Evolutionary conservation across 2,797 vertebrate genomes (phyloP), one percentile per base, ranked within the genome.

Genomic region (Rhynchonycteris naso): DNA sequence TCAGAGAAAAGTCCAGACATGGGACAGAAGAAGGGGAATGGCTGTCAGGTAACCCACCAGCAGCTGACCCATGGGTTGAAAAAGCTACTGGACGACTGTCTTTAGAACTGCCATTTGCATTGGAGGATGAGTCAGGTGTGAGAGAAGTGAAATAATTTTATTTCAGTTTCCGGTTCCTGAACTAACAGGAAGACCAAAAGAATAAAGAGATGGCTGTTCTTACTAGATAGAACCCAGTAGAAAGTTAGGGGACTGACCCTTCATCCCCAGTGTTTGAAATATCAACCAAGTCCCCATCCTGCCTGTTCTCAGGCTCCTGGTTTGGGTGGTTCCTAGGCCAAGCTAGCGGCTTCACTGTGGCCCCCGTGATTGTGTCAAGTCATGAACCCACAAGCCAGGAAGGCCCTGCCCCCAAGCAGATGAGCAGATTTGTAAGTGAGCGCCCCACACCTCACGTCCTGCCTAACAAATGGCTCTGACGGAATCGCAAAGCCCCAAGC

Each of bases 351-450:
- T 93, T 94, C 30, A 28, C 8, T 96, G 96, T 50, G 95, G 96
- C 90, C 28, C 14, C 38, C n/a, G 16, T 38, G 47, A 88, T 78
- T 68, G 33, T 82, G 86, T 59, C 83, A 74, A 96, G 79, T 95
- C 86, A 75, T 28, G 71, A 81, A 89, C 79, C 79, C 85, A 50
- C 92, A 87, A 87, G 75, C 66, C 95, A 96, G 93, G 90, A 96
- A 96, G 65, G 72, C 72, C 66, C 68, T 96, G 95, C 52, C 69
- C 21, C 82, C 71, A 12, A 82, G 92, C 68, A 92, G 96, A 97
- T 95, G 94, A 97, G 90, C 93, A 2, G 68, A 33, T 47, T 78
- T 56, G 12, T 30, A 10, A 50, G 9, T 16, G 61, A 26, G 61
- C 0, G 0, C 54, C 68, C 74, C 63, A 76, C 4, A 61, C 28